Conservation (phyloP, 35 echinoderm and acorn worm genomes). For the Amphiura filiformis region DNA sequence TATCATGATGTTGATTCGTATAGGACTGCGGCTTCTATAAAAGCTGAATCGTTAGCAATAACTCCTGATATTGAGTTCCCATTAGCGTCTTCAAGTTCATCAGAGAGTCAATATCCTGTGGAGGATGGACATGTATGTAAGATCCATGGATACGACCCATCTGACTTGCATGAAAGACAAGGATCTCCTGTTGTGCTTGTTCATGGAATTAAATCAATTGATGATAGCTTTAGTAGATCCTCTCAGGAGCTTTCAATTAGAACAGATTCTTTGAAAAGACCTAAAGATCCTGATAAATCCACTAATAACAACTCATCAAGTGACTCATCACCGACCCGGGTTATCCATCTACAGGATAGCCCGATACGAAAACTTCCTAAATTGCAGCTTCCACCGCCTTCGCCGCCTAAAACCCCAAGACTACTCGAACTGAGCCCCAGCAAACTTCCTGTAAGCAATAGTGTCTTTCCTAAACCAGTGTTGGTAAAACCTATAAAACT, state of each 20-base stretch:
- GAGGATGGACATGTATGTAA: neutral
- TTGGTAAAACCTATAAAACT: slow-evolving; percentile 27
- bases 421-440: neutral
- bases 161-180: neutral
- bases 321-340: neutral
- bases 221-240: neutral
- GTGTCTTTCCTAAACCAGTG: slow-evolving; percentile 29
- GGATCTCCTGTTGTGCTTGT: slow-evolving; percentile 58
- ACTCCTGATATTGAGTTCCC: slow-evolving; percentile 5
- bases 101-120: neutral
- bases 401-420: slow-evolving; percentile 1
- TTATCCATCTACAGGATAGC: neutral
- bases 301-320: neutral
- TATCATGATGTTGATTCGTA: neutral
- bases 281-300: neutral
- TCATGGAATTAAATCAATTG: slow-evolving; percentile 16
- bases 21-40: neutral
- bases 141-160: neutral
- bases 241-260: neutral
- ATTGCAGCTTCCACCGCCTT: neutral
- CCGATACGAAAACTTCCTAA: neutral
- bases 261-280: neutral
- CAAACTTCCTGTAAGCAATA: neutral
- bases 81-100: neutral
- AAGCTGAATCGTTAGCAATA: slow-evolving; percentile 30